Percentiles rank a stretch among this genome's conserved stretches.
Conservation (phyloP, 2,888 invertebrate genomes). For the Ceraclea dissimilis region DNA sequence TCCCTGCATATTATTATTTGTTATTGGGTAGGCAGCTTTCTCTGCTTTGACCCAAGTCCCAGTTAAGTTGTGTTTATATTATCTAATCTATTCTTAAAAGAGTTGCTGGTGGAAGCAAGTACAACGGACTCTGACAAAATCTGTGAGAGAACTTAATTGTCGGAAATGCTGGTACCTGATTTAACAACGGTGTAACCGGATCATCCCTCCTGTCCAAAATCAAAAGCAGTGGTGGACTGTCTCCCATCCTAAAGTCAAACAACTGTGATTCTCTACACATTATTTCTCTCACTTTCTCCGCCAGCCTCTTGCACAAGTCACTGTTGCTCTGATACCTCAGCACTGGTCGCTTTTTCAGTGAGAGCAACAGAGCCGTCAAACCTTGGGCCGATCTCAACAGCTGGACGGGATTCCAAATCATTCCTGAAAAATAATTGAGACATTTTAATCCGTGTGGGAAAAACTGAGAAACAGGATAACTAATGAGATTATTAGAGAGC, state of each 20-base stretch:
- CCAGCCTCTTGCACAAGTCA: constrained; percentile 73
- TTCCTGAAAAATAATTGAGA: constrained; percentile 36
- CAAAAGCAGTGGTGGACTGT: constrained; percentile 70
- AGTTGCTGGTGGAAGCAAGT: no score
- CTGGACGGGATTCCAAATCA: constrained; percentile 69
- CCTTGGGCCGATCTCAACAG: constrained; percentile 79
- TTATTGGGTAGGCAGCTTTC: no score
- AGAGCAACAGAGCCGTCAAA: constrained; percentile 74
- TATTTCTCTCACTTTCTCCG: constrained; percentile 78
- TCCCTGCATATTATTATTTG: no score
- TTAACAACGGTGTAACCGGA: constrained; percentile 90
- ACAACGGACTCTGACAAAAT: no score
- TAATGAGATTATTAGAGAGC: no score
- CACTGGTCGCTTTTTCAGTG: constrained; percentile 83
- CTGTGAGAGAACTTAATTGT: no score
- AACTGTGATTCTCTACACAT: constrained; percentile 80
- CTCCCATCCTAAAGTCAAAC: constrained; percentile 77
- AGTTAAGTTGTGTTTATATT: no score
- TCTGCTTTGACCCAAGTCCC: no score
- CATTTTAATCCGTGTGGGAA: neutral
- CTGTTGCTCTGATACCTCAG: constrained; percentile 87
- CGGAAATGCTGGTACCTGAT: no score
- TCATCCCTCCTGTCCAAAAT: constrained; percentile 92
- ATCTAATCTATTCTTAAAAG: no score
- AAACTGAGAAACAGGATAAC: no score